Evolutionary conservation across 2,797 vertebrate genomes (phyloP).

Genomic region (Clangula hyemalis): DNA sequence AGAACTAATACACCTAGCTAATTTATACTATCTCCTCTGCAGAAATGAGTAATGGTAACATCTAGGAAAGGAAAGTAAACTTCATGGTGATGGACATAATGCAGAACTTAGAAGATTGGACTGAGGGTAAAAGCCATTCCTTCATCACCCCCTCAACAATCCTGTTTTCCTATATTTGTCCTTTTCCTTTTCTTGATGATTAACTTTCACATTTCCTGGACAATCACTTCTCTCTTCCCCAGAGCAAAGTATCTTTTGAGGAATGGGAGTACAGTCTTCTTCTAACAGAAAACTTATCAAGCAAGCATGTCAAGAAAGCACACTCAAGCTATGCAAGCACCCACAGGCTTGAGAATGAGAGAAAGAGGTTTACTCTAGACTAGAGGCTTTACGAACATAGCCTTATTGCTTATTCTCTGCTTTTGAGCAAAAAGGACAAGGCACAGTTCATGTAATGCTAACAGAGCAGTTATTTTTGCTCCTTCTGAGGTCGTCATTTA

Average conservation of each 20-base stretch:
- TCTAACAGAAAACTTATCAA: background rate
- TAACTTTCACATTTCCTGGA: background rate
- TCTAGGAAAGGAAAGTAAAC: background rate
- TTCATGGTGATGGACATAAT: background rate
- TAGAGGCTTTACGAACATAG: background rate
- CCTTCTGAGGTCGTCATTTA: background rate
- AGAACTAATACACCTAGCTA: background rate
- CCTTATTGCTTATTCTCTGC: background rate
- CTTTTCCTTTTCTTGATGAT: background rate
- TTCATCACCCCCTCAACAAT: background rate
- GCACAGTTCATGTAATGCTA: background rate
- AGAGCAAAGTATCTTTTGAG: background rate
- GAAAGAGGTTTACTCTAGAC: background rate
- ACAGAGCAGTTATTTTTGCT: background rate
- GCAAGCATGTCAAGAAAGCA: background rate
- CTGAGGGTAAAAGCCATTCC: background rate
- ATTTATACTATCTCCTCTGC: background rate
- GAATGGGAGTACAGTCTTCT: background rate
- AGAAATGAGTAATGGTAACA: background rate
- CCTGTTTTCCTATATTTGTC: background rate
- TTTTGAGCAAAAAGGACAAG: background rate
- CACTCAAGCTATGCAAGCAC: accelerated
- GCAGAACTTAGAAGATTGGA: background rate
- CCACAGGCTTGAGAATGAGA: background rate
- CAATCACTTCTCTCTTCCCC: background rate